These are phyloP conservation scores for Mastomys natalensis DNA, from an alignment of 2,113 vertebrate species.

Conservation along the genomic window DNA sequence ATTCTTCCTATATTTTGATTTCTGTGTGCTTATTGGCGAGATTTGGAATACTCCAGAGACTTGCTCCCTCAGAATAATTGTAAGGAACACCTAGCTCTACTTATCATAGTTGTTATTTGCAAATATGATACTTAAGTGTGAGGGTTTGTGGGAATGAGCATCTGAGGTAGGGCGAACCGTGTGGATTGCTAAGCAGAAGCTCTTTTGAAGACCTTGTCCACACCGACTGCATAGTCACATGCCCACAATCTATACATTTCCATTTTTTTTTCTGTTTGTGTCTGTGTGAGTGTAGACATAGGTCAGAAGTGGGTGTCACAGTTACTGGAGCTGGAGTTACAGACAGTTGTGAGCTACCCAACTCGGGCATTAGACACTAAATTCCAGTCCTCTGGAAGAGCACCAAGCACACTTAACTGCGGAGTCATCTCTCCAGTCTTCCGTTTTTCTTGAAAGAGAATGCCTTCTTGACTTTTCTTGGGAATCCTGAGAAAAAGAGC, in stretches of 20 bases:
- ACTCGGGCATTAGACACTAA: neutral
- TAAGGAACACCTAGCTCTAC: neutral
- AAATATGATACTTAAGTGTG: too few relatives aligned
- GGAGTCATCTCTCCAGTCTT: neutral
- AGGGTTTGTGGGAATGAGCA: neutral
- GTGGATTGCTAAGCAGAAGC: neutral
- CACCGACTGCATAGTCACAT: neutral
- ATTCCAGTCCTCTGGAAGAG: neutral
- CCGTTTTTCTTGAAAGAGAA: neutral
- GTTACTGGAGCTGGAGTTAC: too few relatives aligned
- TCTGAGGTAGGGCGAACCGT: neutral
- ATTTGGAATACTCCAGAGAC: neutral
- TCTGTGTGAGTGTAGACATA: neutral
- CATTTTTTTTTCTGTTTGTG: neutral
- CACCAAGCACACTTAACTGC: neutral
- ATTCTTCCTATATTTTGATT: neutral
- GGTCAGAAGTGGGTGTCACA: neutral
- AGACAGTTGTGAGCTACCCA: neutral
- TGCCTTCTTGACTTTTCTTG: slow-evolving; percentile 1
- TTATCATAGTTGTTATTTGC: neutral
- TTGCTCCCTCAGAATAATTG: neutral
- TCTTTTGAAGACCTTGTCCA: neutral
- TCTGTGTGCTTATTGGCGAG: neutral
- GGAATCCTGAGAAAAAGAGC: neutral
- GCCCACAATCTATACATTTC: neutral